These are phyloP conservation scores for Callithrix jacchus DNA, from an alignment of 2,113 vertebrate species.

Conservation along the genomic window DNA sequence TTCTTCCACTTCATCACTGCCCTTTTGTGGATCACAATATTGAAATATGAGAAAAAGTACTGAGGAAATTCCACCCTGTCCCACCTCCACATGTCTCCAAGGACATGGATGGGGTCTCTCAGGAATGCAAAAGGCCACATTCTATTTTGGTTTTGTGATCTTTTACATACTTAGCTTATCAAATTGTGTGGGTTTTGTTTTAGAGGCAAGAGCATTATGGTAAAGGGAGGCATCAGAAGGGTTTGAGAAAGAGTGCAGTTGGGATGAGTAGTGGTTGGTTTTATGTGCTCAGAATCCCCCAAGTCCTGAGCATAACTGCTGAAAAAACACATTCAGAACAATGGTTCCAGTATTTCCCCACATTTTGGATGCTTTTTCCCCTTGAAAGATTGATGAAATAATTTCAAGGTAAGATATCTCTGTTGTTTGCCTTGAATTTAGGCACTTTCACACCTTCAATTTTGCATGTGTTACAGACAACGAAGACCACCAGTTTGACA, in stretches of 20 bases:
- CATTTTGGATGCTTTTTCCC: not conserved
- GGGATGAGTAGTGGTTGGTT: not conserved
- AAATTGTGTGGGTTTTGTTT: not conserved
- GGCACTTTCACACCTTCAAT: not conserved
- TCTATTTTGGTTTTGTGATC: not conserved
- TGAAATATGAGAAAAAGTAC: not conserved
- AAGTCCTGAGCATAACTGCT: not conserved
- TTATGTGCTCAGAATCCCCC: not conserved
- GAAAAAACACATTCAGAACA: not conserved
- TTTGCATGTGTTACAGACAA: not conserved
- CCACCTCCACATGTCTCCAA: not conserved
- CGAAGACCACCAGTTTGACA: slow-evolving; percentile 52
- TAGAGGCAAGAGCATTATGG: not conserved
- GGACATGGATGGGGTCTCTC: not conserved
- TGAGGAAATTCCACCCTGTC: not conserved
- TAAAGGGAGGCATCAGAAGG: not conserved
- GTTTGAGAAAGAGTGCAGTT: not conserved
- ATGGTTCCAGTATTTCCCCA: not conserved
- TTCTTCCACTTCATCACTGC: not conserved
- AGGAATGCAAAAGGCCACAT: not conserved
- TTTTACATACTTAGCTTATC: not conserved
- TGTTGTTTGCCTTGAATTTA: slow-evolving; percentile 42
- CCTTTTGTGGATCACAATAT: not conserved
- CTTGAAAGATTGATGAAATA: slow-evolving; percentile 1
- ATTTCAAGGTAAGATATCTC: not conserved